Base-by-base conservation (phyloP, 2,888 invertebrate genomes). In the Autographa gamma region DNA sequence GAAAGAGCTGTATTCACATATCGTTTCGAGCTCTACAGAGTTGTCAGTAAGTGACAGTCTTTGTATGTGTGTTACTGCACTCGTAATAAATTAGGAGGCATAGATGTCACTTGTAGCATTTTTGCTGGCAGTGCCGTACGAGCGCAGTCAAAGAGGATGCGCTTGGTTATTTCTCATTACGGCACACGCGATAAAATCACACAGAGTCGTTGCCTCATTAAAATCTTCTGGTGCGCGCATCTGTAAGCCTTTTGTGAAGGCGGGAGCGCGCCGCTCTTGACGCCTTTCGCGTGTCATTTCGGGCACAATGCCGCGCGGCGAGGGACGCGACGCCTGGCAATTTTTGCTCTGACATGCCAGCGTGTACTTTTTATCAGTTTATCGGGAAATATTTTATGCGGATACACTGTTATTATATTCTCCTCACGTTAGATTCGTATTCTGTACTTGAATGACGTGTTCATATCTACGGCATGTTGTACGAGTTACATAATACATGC, bases 151-250 rank as follows among this genome's bases (percentile, higher is more conserved):
- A 94, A 95, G 93, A 92, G 93, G 93, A 94, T 92, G 94, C 92
- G 94, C 94, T 93, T 93, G 94, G 95, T 95, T 95, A 95, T 95
- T 95, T 95, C 93, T 95, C 95, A 95, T 95, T 95, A 95, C 89
- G 87, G 93, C 93, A 93, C 90, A 93, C 92, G 93, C 94, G 94
- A 95, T 95, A 94, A 95, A 95, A 95, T 95, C 95, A 93, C 93
- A 94, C 93, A 94, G 93, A 94, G 92, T 95, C 93, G 95, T 95
- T 94, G 94, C 95, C 95, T 95, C 95, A 95, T 95, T 95, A 95
- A 95, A 95, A 95, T 95, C 94, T 95, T 95, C 95, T 95, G 95
- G 95, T 93, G 91, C 92, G 91, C 95, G 95, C 93, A 93, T 94
- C 94, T 94, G 94, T 94, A 93, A 95, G 95, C 94, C 95, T 95